Evolutionary conservation across 2,797 vertebrate genomes (phyloP), one percentile per base, ranked within the genome.

Genomic region (Schizothorax lantsangensis): DNA sequence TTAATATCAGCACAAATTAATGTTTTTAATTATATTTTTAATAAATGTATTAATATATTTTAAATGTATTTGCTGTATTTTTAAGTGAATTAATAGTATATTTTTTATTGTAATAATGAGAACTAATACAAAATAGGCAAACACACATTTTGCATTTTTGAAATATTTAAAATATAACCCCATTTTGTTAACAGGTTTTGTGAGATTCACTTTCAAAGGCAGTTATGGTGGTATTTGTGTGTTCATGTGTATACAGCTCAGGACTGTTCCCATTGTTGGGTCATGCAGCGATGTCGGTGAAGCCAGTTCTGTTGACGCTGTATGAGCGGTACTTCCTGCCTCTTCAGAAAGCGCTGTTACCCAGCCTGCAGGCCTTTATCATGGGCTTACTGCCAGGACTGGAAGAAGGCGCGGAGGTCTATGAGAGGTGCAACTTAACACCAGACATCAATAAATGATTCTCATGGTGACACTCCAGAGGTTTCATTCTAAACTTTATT

Each of bases 271-370:
- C 98, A 0, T 94, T 99, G 89, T 94, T 99, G 94, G 95, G 97
- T 19, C 96, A 99, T 5, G 97, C 97, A 7, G 96, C 98, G 2
- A 98, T 99, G 96, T 97, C 98, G 0, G 98, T 99, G 90, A 97
- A 97, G 89, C 98, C 98, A 0, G 95, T 96, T 69, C 95, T 99
- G 21, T 95, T 99, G 17, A 94, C 96, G 1, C 92, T 99, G 49
- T 99, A 99, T 0, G 98, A 99, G 93, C 97, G 97, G 17, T 99
- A 99, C 92, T 99, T 98, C 91, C 97, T 99, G 30, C 97, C 98
- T 0, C 96, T 99, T 82, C 98, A 99, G 93, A 97, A 95, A 86
- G 96, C 96, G 74, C 94, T 99, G 54, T 95, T 98, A 87, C 98
- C 98, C 87, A 98, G 98, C 90, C 96, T 99, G 47, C 98, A 99